phyloP scores from a whole-genome alignment of 2,888 invertebrate species.

The Galeopsomyia nigrocyanea region DNA sequence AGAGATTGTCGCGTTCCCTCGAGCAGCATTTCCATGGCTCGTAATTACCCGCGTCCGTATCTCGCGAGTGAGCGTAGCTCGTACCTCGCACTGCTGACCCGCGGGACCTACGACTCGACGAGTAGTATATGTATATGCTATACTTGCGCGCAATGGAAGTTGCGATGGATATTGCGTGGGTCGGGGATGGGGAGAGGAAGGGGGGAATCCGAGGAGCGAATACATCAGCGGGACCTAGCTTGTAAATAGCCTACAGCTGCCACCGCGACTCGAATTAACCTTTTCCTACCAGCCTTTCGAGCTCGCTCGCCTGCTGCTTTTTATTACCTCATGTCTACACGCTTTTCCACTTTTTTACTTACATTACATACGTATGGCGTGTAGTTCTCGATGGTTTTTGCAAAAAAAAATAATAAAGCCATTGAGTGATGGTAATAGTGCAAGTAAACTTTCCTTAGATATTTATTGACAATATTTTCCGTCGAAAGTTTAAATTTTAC shows the following conservation, averaged over 20 bases:
- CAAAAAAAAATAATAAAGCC: no score
- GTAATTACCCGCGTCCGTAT: constrained; percentile 40
- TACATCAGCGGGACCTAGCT: constrained; percentile 52
- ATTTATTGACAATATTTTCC: no score
- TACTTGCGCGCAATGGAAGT: no score
- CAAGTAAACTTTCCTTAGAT: no score
- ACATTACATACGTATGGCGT: no score
- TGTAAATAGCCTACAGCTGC: constrained; percentile 57
- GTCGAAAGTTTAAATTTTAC: no score
- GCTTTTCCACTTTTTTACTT: no score
- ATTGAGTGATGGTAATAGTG: no score
- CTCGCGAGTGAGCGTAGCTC: not conserved
- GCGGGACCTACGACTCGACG: not conserved
- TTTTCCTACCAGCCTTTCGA: no score
- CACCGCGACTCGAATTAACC: constrained; percentile 54
- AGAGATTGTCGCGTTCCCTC: constrained; percentile 10
- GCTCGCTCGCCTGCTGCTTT: not conserved
- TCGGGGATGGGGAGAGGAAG: constrained; percentile 47
- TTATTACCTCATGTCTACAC: no score
- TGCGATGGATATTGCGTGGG: constrained; percentile 47
- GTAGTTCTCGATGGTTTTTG: no score
- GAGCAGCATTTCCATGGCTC: constrained; percentile 34
- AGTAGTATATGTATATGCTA: no score
- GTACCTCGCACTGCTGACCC: not conserved
- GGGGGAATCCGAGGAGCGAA: constrained; percentile 55